Evolutionary conservation across 2,797 vertebrate genomes (phyloP), one percentile per base, ranked within the genome.

Genomic region (Acanthopagrus latus): DNA sequence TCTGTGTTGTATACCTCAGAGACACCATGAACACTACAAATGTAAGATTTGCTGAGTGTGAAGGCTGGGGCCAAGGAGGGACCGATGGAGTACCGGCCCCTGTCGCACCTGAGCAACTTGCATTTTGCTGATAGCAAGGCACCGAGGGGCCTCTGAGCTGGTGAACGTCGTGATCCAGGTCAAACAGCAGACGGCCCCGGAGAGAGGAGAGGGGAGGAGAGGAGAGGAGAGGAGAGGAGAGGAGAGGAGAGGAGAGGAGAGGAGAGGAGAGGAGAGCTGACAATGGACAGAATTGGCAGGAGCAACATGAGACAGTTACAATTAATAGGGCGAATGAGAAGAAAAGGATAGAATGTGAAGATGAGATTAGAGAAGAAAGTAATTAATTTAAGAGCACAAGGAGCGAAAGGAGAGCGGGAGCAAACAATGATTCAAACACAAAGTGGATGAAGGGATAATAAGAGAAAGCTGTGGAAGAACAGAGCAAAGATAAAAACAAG

Each of bases 11-110:
- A 38, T 51, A 69, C 80, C 76, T 74, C 52, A 21, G 73, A 79
- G 79, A 86, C 69, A 41, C 73, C 67, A 63, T 76, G 58, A 84
- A 74, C 13, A 27, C 23, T 82, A 74, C 81, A 83, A 74, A 83
- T 76, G 81, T 76, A 72, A 64, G 69, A 86, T 70, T 59, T 84
- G 69, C 77, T 76, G 71, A 82, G 74, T 56, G 66, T 74, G 74
- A 87, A 86, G 79, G 85, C 69, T 16, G 25, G 55, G 64, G 54
- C 72, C 12, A 3, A 0, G 48, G 65, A 66, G 76, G 21, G 44
- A 75, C 69, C 60, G 65, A 76, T 81, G 64, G 68, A 76, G 70
- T 70, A 33, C 38, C 41, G 3, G 48, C 46, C 57, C 70, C 57
- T 41, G 72, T 50, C 4, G 13, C 66, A 83, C 63, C 68, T 70